These are phyloP conservation scores for Dipodomys spectabilis DNA, from an alignment of 2,113 vertebrate species.

Conservation along the genomic window DNA sequence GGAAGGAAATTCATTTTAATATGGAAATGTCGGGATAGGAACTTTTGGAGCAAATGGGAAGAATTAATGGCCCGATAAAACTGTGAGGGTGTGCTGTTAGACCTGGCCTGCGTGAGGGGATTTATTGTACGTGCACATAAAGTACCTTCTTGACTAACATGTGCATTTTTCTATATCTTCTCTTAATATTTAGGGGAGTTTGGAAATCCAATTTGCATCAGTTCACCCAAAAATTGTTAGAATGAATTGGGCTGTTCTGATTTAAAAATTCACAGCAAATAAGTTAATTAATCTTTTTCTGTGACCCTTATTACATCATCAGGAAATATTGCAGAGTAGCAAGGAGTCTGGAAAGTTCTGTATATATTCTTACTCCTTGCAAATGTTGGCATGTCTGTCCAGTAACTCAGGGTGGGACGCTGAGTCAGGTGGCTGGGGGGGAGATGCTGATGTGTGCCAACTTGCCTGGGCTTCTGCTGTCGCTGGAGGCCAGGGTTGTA, in stretches of 20 bases:
- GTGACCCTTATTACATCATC: conserved; percentile 2
- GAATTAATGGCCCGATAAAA: conserved; percentile 21
- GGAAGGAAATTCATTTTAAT: conserved; percentile 33
- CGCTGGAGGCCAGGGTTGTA: neutral
- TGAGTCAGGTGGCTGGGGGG: neutral
- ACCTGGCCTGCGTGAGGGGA: neutral
- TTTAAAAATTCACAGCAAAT: conserved; percentile 23
- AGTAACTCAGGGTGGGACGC: neutral
- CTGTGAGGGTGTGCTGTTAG: conserved; percentile 7
- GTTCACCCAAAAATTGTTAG: neutral
- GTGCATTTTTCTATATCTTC: neutral
- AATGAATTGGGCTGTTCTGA: neutral
- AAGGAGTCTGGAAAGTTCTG: neutral
- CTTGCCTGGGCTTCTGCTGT: neutral
- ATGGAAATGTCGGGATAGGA: conserved; percentile 32
- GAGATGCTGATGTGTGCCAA: too few relatives aligned
- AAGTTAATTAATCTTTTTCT: conserved; percentile 28
- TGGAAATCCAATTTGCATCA: conserved; percentile 4
- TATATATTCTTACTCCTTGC: neutral
- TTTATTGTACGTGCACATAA: neutral
- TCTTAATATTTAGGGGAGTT: neutral
- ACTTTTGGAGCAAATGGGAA: neutral
- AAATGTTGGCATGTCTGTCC: neutral
- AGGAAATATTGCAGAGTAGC: neutral
- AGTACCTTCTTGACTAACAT: neutral